These are phyloP conservation scores for Champsocephalus gunnari DNA, from an alignment of 2,797 vertebrate genomes.

Conservation along the genomic window DNA sequence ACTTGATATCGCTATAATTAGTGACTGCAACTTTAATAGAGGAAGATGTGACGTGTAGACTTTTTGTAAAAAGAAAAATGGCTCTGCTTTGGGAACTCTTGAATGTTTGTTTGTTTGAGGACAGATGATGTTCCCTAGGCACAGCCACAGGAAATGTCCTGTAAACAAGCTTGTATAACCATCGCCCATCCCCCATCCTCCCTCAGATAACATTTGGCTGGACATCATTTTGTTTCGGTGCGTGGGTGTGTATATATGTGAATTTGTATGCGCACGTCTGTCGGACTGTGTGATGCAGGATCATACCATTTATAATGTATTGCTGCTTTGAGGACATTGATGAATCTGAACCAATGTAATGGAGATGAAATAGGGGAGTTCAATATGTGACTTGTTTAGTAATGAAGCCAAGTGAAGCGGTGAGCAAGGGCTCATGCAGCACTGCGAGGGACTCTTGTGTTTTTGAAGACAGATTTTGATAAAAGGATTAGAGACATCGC, in stretches of 20 bases:
- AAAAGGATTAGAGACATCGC: constrained; percentile 68
- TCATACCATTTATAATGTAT: constrained; percentile 57
- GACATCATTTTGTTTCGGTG: constrained; percentile 58
- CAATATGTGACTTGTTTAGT: constrained; percentile 57
- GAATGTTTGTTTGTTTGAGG: constrained; percentile 79
- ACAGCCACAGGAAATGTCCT: constrained; percentile 83
- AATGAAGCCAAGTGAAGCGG: constrained; percentile 48
- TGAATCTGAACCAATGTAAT: constrained; percentile 59
- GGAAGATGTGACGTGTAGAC: constrained; percentile 12
- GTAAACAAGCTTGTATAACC: constrained; percentile 84
- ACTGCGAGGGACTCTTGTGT: constrained; percentile 30
- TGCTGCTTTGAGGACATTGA: constrained; percentile 54
- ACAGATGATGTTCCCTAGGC: constrained; percentile 80
- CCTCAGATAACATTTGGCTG: constrained; percentile 74
- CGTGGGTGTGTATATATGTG: constrained; percentile 49
- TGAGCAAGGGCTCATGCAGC: constrained; percentile 31
- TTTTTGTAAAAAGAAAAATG: constrained; percentile 23
- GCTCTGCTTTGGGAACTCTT: constrained; percentile 62
- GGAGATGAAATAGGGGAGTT: constrained; percentile 57
- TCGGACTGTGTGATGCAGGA: constrained; percentile 51
- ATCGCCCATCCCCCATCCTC: constrained; percentile 77
- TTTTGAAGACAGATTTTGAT: constrained; percentile 68
- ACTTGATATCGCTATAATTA: constrained; percentile 29
- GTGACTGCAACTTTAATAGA: constrained; percentile 28
- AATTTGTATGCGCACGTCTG: constrained; percentile 39